Conservation (phyloP, 2,113 vertebrate genomes). For the Dicentrarchus labrax region DNA sequence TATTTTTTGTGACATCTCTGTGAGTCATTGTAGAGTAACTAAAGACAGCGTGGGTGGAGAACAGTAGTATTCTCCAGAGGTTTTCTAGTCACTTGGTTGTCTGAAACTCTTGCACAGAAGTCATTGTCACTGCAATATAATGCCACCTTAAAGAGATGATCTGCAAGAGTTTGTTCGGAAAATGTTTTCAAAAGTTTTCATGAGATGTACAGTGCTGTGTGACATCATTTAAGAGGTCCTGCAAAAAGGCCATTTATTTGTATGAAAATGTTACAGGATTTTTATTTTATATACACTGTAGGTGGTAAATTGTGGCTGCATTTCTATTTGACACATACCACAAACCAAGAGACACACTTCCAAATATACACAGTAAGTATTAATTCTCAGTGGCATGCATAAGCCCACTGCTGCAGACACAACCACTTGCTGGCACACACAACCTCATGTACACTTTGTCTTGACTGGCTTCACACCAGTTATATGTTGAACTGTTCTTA, state of each 20-base stretch:
- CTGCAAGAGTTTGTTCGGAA: conserved; percentile 34
- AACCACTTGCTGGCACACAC: neutral
- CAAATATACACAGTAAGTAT: neutral
- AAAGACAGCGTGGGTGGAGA: conserved; percentile 53
- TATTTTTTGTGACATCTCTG: conserved; percentile 43
- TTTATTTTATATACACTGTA: neutral
- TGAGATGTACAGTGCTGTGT: conserved; percentile 8
- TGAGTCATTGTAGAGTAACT: conserved; percentile 34
- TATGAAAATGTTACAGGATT: neutral
- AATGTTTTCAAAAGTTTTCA: conserved; percentile 8
- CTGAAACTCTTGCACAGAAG: conserved; percentile 37
- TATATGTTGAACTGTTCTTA: neutral
- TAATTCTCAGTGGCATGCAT: neutral
- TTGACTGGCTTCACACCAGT: neutral
- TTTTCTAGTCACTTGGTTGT: conserved; percentile 34
- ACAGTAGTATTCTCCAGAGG: conserved; percentile 35
- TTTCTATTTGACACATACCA: neutral
- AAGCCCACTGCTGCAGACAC: neutral
- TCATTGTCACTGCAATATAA: conserved; percentile 36
- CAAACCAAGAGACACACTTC: neutral
- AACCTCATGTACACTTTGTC: neutral
- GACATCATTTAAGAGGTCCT: neutral
- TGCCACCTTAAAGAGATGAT: conserved; percentile 8
- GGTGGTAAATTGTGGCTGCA: neutral
- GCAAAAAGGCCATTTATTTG: neutral